phyloP scores from a whole-genome alignment of 2,797 vertebrate species.

The Kryptopterus vitreolus region DNA sequence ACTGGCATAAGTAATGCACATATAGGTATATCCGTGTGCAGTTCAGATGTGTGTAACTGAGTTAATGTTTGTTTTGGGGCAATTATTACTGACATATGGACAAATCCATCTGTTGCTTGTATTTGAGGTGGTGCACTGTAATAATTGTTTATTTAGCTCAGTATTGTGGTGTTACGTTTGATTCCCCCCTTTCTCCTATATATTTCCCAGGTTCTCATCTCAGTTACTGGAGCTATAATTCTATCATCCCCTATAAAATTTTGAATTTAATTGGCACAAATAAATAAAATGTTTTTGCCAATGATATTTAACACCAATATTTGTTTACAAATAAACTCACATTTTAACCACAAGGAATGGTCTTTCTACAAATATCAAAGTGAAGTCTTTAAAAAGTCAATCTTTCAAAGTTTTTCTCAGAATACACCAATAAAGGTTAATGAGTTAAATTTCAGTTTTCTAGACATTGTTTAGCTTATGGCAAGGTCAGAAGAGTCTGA shows the following conservation, averaged over 20 bases:
- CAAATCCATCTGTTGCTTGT: constrained; percentile 49
- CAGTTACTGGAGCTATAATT: no score
- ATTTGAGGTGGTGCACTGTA: constrained; percentile 64
- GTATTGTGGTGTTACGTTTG: constrained; percentile 11
- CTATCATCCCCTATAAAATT: not conserved
- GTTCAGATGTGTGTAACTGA: not conserved
- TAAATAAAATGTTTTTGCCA: not conserved
- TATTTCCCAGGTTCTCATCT: constrained; percentile 29
- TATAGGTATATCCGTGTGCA: not conserved
- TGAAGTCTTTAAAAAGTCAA: no score
- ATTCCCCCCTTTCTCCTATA: constrained; percentile 8
- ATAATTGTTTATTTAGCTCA: constrained; percentile 50
- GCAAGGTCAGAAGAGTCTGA: no score
- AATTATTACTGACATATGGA: constrained; percentile 58
- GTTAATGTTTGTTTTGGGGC: constrained; percentile 40
- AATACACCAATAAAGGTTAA: no score
- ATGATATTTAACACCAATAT: not conserved
- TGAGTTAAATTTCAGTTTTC: no score
- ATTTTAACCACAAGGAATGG: no score
- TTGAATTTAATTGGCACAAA: not conserved
- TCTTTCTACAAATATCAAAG: no score
- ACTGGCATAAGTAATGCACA: constrained; percentile 44
- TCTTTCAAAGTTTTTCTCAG: no score
- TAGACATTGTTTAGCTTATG: no score
- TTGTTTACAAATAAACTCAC: no score